Conservation (phyloP, 2,888 invertebrate genomes). For the Drosophila nr. medialis region DNA sequence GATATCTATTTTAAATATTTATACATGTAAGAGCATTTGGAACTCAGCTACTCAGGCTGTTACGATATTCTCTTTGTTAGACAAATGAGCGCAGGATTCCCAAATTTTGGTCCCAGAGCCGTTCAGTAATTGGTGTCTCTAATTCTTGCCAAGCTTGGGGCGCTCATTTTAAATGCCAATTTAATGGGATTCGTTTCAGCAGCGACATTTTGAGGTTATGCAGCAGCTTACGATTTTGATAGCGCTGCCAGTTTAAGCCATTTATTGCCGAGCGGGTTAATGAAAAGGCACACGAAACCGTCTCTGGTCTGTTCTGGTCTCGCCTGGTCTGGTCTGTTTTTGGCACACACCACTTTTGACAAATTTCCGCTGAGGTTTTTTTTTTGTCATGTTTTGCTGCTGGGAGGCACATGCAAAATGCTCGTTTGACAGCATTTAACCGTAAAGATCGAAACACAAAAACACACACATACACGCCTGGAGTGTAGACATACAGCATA, state of each 20-base stretch:
- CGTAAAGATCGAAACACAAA: constrained; percentile 20
- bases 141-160: constrained; percentile 4
- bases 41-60: not conserved
- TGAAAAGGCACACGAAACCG: constrained; percentile 28
- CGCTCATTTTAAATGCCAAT: constrained; percentile 37
- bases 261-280: constrained; percentile 35
- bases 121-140: constrained; percentile 34
- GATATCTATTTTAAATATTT: not conserved
- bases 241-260: constrained; percentile 12
- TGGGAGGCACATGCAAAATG: constrained; percentile 41
- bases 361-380: constrained; percentile 11
- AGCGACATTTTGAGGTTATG: constrained; percentile 43
- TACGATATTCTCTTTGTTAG: constrained; percentile 2
- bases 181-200: constrained; percentile 49
- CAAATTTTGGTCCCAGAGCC: constrained; percentile 12
- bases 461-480: not conserved
- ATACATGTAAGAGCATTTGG: constrained; percentile 1
- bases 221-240: not conserved
- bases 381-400: not conserved
- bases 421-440: constrained; percentile 55
- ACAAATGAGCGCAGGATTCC: constrained; percentile 44
- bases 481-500: constrained; percentile 20
- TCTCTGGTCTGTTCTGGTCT: not conserved
- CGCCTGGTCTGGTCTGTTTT: constrained; percentile 4
- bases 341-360: constrained; percentile 24